These are phyloP conservation scores for Ellobium chinense DNA, from an alignment of 2,888 invertebrate genomes.

Conservation along the genomic window DNA sequence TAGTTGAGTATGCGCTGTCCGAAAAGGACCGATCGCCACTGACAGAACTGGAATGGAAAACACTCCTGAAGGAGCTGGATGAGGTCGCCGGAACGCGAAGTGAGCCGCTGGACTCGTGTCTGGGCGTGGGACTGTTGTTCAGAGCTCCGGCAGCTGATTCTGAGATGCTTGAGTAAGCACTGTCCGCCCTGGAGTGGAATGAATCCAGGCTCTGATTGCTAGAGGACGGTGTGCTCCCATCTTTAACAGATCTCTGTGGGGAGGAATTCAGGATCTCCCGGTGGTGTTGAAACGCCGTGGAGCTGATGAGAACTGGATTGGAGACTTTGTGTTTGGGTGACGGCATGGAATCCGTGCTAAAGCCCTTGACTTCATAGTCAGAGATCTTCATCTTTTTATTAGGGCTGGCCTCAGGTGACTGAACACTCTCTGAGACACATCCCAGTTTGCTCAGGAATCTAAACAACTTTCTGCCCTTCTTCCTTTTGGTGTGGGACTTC, in stretches of 20 bases:
- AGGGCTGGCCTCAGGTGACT: conserved; percentile 20
- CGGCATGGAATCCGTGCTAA: conserved; percentile 5
- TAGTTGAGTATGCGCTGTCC: conserved; percentile 45
- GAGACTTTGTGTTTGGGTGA: not conserved
- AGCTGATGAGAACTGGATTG: conserved; percentile 18
- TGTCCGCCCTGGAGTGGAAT: conserved; percentile 9
- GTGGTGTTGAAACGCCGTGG: conserved; percentile 25
- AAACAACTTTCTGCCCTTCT: conserved; percentile 37
- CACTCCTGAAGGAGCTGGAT: not conserved
- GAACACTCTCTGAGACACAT: conserved; percentile 33
- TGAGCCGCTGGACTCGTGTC: not conserved
- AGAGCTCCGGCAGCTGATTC: not conserved
- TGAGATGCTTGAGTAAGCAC: conserved; percentile 45
- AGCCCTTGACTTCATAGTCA: not conserved
- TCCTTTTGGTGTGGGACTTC: conserved; percentile 45
- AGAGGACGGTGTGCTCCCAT: conserved; percentile 5
- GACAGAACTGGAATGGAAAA: not conserved
- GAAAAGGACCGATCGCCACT: conserved; percentile 27
- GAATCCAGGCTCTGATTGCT: conserved; percentile 32
- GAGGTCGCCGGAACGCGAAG: not conserved
- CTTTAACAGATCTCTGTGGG: not conserved
- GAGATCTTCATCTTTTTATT: not conserved
- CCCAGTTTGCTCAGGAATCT: conserved; percentile 31
- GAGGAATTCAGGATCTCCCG: not conserved
- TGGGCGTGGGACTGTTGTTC: not conserved